A percentile compares a stretch with the other conserved stretches of the same genome.
Conservation (phyloP, 2,797 vertebrate genomes). For the Parambassis ranga region DNA sequence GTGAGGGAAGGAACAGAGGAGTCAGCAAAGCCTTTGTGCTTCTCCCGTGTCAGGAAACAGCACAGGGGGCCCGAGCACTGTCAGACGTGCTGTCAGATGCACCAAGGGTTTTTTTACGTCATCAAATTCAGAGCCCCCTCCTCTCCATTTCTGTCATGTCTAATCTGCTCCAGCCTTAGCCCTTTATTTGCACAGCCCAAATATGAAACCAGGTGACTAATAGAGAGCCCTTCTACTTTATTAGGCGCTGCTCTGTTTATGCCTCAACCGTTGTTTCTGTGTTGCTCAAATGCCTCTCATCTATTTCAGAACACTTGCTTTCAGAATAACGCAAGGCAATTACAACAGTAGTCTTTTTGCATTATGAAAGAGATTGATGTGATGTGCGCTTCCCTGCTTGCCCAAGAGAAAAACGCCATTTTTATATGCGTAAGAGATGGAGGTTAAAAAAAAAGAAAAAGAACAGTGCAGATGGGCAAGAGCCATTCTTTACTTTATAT, state of each 20-base stretch:
- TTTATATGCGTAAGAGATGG: constrained; percentile 52
- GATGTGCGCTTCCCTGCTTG: constrained; percentile 40
- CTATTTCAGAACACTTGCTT: constrained; percentile 66
- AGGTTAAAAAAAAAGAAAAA: constrained; percentile 34
- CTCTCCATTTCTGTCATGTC: constrained; percentile 33
- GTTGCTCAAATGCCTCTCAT: constrained; percentile 38
- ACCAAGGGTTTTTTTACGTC: constrained; percentile 43
- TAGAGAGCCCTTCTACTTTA: constrained; percentile 28
- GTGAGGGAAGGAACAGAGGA: constrained; percentile 59
- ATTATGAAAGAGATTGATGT: constrained; percentile 68
- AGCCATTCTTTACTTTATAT: constrained; percentile 34
- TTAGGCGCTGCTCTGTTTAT: constrained; percentile 24
- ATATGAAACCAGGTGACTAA: constrained; percentile 57
- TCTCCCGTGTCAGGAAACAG: constrained; percentile 52
- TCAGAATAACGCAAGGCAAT: constrained; percentile 59
- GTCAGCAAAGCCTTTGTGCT: constrained; percentile 69
- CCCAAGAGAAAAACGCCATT: constrained; percentile 53
- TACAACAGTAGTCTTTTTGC: constrained; percentile 56
- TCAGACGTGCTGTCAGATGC: constrained; percentile 67
- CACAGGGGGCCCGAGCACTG: constrained; percentile 63
- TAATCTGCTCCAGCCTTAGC: constrained; percentile 46
- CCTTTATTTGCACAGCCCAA: constrained; percentile 21
- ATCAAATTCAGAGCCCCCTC: constrained; percentile 21
- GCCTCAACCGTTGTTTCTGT: constrained; percentile 12
- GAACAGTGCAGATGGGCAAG: constrained; percentile 12